Evolutionary conservation across 2,888 invertebrate species (phyloP).

Genomic region (Apamea anceps): DNA sequence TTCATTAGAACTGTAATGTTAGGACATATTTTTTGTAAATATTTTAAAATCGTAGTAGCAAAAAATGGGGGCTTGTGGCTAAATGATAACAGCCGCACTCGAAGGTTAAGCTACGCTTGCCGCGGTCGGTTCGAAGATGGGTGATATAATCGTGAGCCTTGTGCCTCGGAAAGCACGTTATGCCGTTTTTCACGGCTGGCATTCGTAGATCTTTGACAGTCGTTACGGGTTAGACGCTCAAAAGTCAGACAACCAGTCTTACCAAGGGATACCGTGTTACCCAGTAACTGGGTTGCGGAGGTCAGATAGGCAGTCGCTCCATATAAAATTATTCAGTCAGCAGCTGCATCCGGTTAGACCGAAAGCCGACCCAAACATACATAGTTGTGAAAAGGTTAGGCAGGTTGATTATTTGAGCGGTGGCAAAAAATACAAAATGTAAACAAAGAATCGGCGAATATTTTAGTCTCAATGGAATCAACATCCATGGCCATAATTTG

Average conservation of each 20-base stretch:
- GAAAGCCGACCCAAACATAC: neutral
- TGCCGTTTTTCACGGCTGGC: neutral
- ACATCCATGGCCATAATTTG: constrained; percentile 23
- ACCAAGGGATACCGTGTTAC: neutral
- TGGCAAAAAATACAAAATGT: neutral
- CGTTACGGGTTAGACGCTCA: neutral
- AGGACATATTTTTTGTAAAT: neutral
- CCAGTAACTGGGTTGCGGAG: too few species aligned
- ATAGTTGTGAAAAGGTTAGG: neutral
- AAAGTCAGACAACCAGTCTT: neutral
- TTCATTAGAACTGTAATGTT: neutral
- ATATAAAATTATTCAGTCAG: neutral
- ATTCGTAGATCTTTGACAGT: neutral
- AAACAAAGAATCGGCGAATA: neutral
- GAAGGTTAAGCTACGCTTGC: neutral
- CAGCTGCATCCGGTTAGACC: neutral
- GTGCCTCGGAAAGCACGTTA: neutral
- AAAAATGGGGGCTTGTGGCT: neutral
- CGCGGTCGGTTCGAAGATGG: neutral
- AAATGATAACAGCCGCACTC: neutral
- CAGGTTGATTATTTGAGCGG: neutral
- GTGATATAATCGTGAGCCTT: neutral
- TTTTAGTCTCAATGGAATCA: neutral
- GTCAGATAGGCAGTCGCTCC: neutral
- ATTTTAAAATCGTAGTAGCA: neutral